Base-by-base conservation (phyloP, 2,888 invertebrate species). In the Busseola fusca region DNA sequence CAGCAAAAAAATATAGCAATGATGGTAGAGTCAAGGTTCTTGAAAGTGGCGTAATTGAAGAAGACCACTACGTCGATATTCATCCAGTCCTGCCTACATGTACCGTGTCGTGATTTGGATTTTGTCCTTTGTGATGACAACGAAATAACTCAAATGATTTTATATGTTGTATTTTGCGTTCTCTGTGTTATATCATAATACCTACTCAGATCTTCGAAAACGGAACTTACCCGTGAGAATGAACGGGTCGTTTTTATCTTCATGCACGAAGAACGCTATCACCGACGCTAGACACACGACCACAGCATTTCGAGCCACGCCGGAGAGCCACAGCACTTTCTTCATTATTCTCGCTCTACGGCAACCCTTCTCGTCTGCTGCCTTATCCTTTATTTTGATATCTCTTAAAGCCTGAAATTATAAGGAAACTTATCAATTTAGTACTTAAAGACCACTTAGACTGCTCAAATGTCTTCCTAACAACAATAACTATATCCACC, bases 251-350 rank as follows among this genome's bases (percentile, higher is more conserved):
- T 89, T 85, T 57, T 93, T 94, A 64, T 95, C 90, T 62, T 88
- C 86, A 66, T 96, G 93, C 40, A 97, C 92, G 64, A 96, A 87
- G 85, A 93, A 97, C 0, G 97, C 97, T 5, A 96, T 82, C 0
- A 96, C 87, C 0, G 97, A 96, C 57, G 97, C 97, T 0, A 96
- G 72, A 0, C 97, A 92, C 0, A 98, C 97, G 0, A 97, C 96
- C 1, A 97, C 94, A 0, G 97, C 97, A 88, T 98, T 98, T 78
- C 97, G 96, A 0, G 96, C 96, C 0, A 97, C 97, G 1, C 97
- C 97, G 0, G 96, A 80, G 72, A 97, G 96, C 97, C 97, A 97
- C 16, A 97, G 84, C 25, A 92, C 78, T 78, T 93, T 96, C 83
- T 95, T 96, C 3, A 96, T 66, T 25, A 92, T 81, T 30, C 89